These are phyloP conservation scores for Patella pellucida DNA, from an alignment of 2,888 invertebrate species.

Conservation along the genomic window DNA sequence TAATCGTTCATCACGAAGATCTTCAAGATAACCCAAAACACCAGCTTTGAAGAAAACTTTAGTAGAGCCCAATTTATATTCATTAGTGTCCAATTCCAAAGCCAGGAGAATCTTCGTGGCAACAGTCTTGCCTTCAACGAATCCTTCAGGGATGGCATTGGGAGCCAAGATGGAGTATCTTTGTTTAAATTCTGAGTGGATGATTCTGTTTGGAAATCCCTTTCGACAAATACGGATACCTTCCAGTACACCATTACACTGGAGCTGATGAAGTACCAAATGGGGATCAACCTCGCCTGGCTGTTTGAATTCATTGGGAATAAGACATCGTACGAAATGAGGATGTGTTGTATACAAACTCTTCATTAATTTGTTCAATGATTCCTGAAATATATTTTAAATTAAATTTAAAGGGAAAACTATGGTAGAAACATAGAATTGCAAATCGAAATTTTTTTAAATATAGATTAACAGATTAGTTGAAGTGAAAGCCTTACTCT, in stretches of 20 bases:
- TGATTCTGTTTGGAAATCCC: conserved; percentile 99
- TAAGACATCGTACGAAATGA: conserved; percentile 90
- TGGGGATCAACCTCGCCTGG: conserved; percentile 95
- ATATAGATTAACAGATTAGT: too few species aligned
- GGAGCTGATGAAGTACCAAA: conserved; percentile 98
- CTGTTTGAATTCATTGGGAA: conserved; percentile 83
- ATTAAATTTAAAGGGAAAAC: too few species aligned
- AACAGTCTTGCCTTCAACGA: conserved; percentile 77
- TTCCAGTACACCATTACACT: conserved; percentile 99
- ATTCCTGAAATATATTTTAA: conserved; percentile 37
- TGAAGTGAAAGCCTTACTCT: conserved; percentile 76
- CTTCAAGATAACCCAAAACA: conserved; percentile 99
- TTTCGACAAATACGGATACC: conserved; percentile 99
- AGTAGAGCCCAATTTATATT: conserved; percentile 97
- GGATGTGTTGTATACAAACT: conserved; percentile 35
- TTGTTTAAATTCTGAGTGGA: conserved; percentile 98
- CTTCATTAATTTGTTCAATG: conserved; percentile 90
- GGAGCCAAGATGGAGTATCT: conserved; percentile 99
- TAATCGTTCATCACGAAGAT: conserved; percentile 99
- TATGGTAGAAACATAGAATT: too few species aligned
- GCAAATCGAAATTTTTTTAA: too few species aligned
- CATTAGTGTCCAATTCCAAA: conserved; percentile 87
- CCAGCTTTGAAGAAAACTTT: conserved; percentile 99
- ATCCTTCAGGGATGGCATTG: conserved; percentile 77
- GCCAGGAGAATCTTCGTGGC: conserved; percentile 76